Conservation (phyloP, 2,888 invertebrate genomes). For the Palloptera scutellata region DNA sequence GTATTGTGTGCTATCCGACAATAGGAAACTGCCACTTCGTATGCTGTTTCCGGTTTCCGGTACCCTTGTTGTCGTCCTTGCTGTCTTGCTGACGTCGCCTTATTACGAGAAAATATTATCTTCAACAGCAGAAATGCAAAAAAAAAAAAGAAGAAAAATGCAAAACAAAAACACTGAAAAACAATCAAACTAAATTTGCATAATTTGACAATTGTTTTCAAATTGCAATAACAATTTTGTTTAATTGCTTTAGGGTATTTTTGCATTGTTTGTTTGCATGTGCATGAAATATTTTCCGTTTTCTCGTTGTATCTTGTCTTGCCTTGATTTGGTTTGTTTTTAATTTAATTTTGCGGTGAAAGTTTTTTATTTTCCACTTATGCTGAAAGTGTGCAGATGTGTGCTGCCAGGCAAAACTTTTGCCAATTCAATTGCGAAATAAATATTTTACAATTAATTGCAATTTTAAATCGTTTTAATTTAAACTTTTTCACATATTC, state of each 20-base stretch:
- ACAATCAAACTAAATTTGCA: conserved; percentile 51
- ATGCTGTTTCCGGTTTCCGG: conserved; percentile 38
- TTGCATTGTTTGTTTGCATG: no score
- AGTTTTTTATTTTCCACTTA: no score
- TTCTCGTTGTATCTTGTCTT: not conserved
- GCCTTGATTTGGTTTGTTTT: not conserved
- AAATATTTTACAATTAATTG: conserved; percentile 3
- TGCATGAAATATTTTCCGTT: no score
- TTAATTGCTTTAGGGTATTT: conserved; percentile 27
- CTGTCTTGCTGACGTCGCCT: not conserved
- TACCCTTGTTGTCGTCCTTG: conserved; percentile 7
- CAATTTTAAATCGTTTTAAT: not conserved
- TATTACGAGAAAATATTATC: not conserved
- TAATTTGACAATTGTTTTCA: conserved; percentile 61
- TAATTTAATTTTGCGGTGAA: not conserved
- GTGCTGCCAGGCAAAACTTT: not conserved
- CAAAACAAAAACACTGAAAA: no score
- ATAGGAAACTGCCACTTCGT: conserved; percentile 38
- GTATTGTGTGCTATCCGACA: not conserved
- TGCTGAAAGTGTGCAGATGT: no score
- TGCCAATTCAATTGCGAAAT: conserved; percentile 1
- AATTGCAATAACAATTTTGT: conserved; percentile 58
- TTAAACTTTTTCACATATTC: no score
- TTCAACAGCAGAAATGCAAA: not conserved
- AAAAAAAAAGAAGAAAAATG: no score